Evolutionary conservation across 2,888 invertebrate species (phyloP).

Genomic region (Dinocampus coccinellae): DNA sequence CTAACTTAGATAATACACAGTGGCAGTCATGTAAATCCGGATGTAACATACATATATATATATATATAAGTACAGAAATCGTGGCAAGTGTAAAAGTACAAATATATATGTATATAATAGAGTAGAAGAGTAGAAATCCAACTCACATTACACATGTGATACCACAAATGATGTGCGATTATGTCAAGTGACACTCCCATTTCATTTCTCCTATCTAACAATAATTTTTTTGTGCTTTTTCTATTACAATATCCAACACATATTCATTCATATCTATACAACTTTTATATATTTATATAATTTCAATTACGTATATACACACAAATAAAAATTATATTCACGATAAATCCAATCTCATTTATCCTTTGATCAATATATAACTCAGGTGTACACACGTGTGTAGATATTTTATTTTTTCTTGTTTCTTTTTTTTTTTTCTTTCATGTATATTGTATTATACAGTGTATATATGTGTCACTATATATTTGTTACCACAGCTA

Average conservation of each 20-base stretch:
- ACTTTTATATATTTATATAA: no score
- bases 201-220: not conserved
- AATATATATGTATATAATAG: not conserved
- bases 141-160: not conserved
- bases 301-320: no score
- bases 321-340: not conserved
- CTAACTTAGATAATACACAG: conserved; percentile 25
- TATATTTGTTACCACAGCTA: not conserved
- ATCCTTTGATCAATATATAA: not conserved
- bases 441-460: not conserved
- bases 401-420: no score
- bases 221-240: not conserved
- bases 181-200: conserved; percentile 5
- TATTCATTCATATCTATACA: no score
- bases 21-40: no score
- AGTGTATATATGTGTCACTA: not conserved
- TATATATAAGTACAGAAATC: no score
- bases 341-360: not conserved
- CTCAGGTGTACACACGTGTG: not conserved
- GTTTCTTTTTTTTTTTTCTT: no score
- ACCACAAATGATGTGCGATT: conserved; percentile 12
- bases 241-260: not conserved
- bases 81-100: no score
- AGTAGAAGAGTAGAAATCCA: not conserved
- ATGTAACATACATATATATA: not conserved